Conservation (phyloP, 2,113 vertebrate species). For the Cryptomyrus ogoouensis region DNA sequence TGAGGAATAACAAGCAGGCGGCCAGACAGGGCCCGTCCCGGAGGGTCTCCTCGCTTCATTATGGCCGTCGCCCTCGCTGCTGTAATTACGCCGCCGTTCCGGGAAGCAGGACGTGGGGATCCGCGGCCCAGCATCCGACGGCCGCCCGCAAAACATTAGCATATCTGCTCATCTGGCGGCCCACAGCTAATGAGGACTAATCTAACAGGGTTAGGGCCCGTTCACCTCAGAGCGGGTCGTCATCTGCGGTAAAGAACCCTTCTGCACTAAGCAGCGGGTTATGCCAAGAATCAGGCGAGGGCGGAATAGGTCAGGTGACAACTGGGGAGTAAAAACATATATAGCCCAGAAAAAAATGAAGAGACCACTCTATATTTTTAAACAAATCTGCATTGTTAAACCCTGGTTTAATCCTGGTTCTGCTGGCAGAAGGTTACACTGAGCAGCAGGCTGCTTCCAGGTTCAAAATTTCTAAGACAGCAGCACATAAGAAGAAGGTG, state of each 20-base stretch:
- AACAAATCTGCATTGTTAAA: too few species aligned
- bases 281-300: neutral
- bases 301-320: neutral
- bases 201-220: neutral
- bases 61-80: neutral
- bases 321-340: neutral
- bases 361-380: too few species aligned
- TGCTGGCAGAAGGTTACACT: too few species aligned
- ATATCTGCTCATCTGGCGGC: slow-evolving; percentile 27
- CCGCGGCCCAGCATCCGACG: neutral
- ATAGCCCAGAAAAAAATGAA: neutral
- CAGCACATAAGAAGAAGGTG: too few species aligned
- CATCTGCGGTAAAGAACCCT: neutral
- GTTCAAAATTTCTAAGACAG: too few species aligned
- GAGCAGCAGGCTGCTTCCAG: too few species aligned
- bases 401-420: too few species aligned
- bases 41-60: slow-evolving; percentile 11
- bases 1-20: neutral
- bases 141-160: slow-evolving; percentile 32
- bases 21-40: neutral
- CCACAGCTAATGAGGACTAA: slow-evolving; percentile 32
- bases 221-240: neutral
- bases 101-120: neutral
- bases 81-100: neutral
- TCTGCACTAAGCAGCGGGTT: neutral